Conservation (phyloP, 1,140 invertebrate genomes). For the Metopolophium dirhodum region DNA sequence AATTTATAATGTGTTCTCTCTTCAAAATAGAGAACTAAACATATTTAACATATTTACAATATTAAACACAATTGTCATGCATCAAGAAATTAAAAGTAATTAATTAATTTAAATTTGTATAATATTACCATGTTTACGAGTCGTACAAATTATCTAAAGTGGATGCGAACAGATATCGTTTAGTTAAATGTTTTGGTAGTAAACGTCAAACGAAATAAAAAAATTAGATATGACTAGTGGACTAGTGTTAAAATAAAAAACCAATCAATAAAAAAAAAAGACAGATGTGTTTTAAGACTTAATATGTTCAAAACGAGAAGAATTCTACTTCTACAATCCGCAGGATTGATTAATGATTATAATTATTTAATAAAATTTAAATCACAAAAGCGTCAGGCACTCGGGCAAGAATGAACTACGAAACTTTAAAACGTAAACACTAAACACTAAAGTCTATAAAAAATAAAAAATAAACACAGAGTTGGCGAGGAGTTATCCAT, state of each 20-base stretch:
- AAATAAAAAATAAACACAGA: neutral
- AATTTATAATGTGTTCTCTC: neutral
- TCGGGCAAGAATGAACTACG: neutral
- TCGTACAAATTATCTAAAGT: neutral
- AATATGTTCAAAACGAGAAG: neutral
- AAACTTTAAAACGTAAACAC: neutral
- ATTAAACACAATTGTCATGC: neutral
- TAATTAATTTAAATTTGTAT: neutral
- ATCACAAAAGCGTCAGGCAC: neutral
- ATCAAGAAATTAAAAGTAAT: neutral
- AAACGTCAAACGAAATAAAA: neutral
- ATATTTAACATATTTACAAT: neutral
- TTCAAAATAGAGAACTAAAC: neutral
- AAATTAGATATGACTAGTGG: neutral
- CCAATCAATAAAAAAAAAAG: neutral
- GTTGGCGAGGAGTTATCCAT: neutral
- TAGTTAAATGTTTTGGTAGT: neutral
- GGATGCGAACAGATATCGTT: neutral
- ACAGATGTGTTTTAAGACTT: neutral
- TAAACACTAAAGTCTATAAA: neutral
- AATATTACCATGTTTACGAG: neutral
- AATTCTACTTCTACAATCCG: neutral
- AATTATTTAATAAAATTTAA: neutral
- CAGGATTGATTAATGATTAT: too few relatives aligned
- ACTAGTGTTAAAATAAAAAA: neutral